Evolutionary conservation across 2,888 invertebrate genomes (phyloP), one percentile per base, ranked within the genome.

Genomic region (Balanococcus diminutus): DNA sequence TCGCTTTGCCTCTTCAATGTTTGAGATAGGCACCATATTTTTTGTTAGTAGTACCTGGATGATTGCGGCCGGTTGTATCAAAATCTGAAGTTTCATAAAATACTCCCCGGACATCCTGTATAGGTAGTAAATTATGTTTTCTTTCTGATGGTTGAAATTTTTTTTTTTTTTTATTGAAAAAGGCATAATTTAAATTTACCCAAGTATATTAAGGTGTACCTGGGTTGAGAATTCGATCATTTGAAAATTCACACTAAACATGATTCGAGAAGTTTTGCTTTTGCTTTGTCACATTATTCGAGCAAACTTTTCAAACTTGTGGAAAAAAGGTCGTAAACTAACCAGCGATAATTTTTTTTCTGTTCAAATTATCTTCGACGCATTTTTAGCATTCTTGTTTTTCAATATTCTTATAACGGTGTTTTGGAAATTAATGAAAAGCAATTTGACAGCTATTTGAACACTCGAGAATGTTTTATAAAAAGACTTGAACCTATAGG

Each of bases 381-480:
- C 11, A 67, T 67, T 67, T 67, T 67, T 67, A 16, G 28, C 67
- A 67, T 67, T 67, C 67, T 67, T 67, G 28, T 67, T 67, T 67
- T 67, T 16, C 28, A 67, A 67, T 67, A 67, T 67, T 67, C 67
- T 16, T 67, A 67, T 67, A 61, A 16, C 16, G 67, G 28, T 67
- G 67, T 28, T 67, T 67, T 67, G 31, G 67, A 67, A 67, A 67
- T 67, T 67, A 67, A 67, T 67, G 67, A 67, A 67, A 67, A 28
- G 67, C 67, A 5, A 61, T 61, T 61, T 56, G 56, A 56, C n/a
- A 56, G 56, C 56, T 56, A 25, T 61, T 61, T 67, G 31, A 28
- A 67, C 67, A 28, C 28, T 28, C 16, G 31, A 67, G 16, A 67
- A 67, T 67, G 6, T 6, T 67, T 67, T 11, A 28, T 67, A 67